Percentiles rank a stretch among this genome's conserved stretches.
phyloP scores from a whole-genome alignment of 2,113 vertebrate species.

The Notechis scutatus region DNA sequence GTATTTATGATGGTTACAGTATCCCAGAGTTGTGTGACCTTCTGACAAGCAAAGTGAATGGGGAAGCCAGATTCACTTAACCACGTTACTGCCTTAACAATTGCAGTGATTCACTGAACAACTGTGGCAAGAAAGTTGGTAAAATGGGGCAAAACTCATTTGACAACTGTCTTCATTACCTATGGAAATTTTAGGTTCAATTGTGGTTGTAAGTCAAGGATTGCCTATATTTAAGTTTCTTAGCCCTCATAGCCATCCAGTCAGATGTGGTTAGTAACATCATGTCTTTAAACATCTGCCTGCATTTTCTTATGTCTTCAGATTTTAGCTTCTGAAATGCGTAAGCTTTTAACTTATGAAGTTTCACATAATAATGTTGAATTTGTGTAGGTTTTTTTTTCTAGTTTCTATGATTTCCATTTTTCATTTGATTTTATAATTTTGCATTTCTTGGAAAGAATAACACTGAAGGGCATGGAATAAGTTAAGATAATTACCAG shows the following conservation, averaged over 20 bases:
- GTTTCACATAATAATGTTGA: background rate
- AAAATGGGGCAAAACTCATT: background rate
- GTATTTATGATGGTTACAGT: too few species aligned
- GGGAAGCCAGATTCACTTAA: background rate
- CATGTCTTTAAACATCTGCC: constrained; percentile 42
- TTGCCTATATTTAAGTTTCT: constrained; percentile 26
- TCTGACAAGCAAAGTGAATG: background rate
- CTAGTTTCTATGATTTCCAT: background rate
- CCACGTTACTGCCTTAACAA: background rate
- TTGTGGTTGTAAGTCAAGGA: background rate
- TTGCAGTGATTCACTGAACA: background rate
- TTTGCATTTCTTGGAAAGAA: background rate
- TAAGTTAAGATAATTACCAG: constrained; percentile 2
- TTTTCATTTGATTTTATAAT: background rate
- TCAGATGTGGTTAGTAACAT: constrained; percentile 33
- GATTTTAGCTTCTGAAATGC: constrained; percentile 34
- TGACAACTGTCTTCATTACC: background rate
- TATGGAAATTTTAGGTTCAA: background rate
- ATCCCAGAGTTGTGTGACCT: background rate
- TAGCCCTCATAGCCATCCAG: background rate
- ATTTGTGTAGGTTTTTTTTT: background rate
- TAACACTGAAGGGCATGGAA: background rate
- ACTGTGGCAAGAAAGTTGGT: background rate
- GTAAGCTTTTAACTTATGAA: constrained; percentile 14
- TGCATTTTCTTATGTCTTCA: background rate